phyloP scores from a whole-genome alignment of 2,888 invertebrate species.

The Brachyptera risi region DNA sequence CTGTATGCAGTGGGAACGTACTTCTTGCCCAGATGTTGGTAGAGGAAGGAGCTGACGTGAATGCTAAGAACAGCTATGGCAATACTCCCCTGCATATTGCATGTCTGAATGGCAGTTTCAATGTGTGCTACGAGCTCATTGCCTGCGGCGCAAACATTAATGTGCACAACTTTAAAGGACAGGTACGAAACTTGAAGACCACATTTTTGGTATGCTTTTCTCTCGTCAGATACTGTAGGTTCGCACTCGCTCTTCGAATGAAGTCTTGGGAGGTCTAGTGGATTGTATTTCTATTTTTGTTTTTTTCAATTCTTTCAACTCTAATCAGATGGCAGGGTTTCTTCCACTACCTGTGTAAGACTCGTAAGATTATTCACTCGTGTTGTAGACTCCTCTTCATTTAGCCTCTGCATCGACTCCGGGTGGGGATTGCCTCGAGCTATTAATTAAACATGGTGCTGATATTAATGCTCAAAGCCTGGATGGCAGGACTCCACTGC shows the following conservation, averaged over 20 bases:
- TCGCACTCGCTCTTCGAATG: no score
- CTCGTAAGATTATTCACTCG: no score
- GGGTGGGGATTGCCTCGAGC: constrained; percentile 56
- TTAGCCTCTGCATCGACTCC: constrained; percentile 57
- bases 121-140: constrained; percentile 52
- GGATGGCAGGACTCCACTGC: constrained; percentile 58
- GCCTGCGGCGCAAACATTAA: constrained; percentile 49
- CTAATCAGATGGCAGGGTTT: no score
- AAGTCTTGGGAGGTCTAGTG: no score
- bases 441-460: constrained; percentile 51
- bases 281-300: no score
- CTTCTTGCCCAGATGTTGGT: constrained; percentile 47
- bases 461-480: constrained; percentile 53
- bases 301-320: no score
- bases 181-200: no score
- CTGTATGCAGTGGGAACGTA: constrained; percentile 53
- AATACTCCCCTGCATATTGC: constrained; percentile 58
- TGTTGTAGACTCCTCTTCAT: constrained; percentile 54
- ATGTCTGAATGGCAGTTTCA: constrained; percentile 57
- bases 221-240: no score
- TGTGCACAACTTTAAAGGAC: constrained; percentile 52
- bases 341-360: no score
- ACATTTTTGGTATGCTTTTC: no score
- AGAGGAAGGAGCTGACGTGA: constrained; percentile 52
- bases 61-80: constrained; percentile 54